A percentile compares a stretch with the other conserved stretches of the same genome.
These are phyloP conservation scores for Nemotelus nigrinus DNA, from an alignment of 2,888 invertebrate species.

Conservation along the genomic window DNA sequence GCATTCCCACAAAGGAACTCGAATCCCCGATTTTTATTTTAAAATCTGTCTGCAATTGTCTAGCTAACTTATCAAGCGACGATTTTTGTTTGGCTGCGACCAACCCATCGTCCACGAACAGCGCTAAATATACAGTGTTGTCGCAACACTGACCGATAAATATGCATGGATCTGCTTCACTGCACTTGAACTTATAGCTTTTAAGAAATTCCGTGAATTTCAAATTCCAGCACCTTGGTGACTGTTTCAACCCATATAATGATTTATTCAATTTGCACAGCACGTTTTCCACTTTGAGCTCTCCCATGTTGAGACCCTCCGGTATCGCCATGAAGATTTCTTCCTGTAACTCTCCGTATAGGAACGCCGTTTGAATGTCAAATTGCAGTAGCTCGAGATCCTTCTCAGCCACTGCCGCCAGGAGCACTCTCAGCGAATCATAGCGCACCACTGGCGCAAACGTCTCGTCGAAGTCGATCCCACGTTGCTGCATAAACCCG, in stretches of 20 bases:
- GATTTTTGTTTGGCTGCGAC: neutral
- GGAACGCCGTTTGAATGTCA: neutral
- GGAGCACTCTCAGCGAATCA: neutral
- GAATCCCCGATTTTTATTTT: too few species aligned
- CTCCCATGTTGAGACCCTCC: neutral
- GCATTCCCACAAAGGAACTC: too few species aligned
- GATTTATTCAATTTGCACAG: neutral
- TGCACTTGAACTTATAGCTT: neutral
- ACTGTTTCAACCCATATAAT: neutral
- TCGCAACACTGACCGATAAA: neutral
- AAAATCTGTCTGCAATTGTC: too few species aligned
- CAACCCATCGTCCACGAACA: neutral
- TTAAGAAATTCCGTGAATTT: neutral
- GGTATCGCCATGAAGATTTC: neutral
- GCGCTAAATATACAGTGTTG: neutral
- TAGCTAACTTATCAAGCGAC: neutral
- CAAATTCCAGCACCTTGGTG: neutral
- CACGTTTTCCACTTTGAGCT: neutral
- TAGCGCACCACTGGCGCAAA: neutral
- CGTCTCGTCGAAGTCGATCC: neutral
- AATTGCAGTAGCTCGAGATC: neutral
- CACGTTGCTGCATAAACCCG: neutral
- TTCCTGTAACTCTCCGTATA: neutral
- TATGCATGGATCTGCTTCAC: neutral
- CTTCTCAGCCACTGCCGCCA: neutral